A percentile compares a stretch with the other conserved stretches of the same genome.
phyloP scores from a whole-genome alignment of 2,113 vertebrate genomes.

The Nothocercus nigrocapillus region DNA sequence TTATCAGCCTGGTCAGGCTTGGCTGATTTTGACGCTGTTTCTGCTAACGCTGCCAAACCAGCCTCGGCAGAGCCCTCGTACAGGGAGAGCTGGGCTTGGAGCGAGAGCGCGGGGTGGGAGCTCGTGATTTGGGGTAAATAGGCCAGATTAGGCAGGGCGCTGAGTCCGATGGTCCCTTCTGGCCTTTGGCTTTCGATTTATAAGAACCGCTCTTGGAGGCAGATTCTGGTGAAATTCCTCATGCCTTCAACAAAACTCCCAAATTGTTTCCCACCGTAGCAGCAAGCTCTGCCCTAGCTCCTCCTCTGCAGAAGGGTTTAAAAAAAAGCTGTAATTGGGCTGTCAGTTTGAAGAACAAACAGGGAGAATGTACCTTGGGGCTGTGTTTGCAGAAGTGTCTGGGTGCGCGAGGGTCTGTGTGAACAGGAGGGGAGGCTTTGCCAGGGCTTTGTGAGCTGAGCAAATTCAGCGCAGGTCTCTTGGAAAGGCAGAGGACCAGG shows the following conservation, averaged over 20 bases:
- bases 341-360: slow-evolving; percentile 50
- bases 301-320: neutral
- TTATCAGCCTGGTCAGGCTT: neutral
- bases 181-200: accelerated
- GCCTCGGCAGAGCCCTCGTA: neutral
- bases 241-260: neutral
- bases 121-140: neutral
- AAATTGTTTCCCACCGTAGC: neutral
- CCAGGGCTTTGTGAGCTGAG: neutral
- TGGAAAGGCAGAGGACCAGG: neutral
- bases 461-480: neutral
- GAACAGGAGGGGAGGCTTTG: neutral
- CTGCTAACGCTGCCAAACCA: neutral
- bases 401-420: neutral
- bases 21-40: neutral
- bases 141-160: neutral
- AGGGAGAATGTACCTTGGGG: slow-evolving; percentile 12
- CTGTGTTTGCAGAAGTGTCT: slow-evolving; percentile 12
- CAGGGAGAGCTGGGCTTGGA: neutral
- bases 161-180: neutral
- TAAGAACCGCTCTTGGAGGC: neutral
- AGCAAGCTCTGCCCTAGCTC: neutral
- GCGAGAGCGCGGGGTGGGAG: too few species aligned
- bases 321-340: slow-evolving; percentile 13
- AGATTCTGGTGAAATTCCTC: slow-evolving; percentile 18